These are phyloP conservation scores for Xiphophorus couchianus DNA, from an alignment of 2,113 vertebrate species.

Conservation along the genomic window DNA sequence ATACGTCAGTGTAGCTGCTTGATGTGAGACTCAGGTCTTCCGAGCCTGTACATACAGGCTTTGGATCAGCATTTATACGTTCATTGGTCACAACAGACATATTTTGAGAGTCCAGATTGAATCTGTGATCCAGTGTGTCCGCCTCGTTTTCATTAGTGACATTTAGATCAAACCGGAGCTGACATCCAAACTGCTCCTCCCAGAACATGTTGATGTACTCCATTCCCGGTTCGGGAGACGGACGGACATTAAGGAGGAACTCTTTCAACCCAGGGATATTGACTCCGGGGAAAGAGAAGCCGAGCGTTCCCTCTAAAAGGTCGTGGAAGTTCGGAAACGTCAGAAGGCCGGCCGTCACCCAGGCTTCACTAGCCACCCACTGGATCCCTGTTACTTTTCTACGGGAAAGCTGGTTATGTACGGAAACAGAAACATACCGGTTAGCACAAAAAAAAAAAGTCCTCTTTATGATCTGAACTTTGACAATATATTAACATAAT, in stretches of 20 bases:
- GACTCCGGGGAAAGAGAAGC: constrained; percentile 73
- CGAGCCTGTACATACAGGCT: constrained; percentile 68
- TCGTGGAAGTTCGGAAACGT: constrained; percentile 62
- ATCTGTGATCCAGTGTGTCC: background rate
- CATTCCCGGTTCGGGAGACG: constrained; percentile 65
- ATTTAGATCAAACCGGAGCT: constrained; percentile 41
- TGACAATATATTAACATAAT: background rate
- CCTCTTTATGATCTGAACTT: background rate
- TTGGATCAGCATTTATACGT: constrained; percentile 6
- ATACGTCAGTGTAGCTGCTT: constrained; percentile 73
- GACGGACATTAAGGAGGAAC: constrained; percentile 70
- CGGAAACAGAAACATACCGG: background rate
- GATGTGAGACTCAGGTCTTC: constrained; percentile 66
- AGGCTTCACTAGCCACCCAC: constrained; percentile 78
- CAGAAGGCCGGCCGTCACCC: constrained; percentile 74
- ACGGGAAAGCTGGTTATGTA: constrained; percentile 38
- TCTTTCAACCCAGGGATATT: constrained; percentile 71
- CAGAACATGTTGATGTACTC: constrained; percentile 78
- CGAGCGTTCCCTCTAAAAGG: constrained; percentile 74
- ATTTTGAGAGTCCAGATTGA: too few species aligned
- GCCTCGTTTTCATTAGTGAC: background rate
- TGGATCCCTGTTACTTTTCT: constrained; percentile 76
- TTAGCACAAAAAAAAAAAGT: background rate
- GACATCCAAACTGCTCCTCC: constrained; percentile 79
- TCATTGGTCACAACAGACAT: background rate